Conservation (phyloP, 2,797 vertebrate species). For the Alauda arvensis region DNA sequence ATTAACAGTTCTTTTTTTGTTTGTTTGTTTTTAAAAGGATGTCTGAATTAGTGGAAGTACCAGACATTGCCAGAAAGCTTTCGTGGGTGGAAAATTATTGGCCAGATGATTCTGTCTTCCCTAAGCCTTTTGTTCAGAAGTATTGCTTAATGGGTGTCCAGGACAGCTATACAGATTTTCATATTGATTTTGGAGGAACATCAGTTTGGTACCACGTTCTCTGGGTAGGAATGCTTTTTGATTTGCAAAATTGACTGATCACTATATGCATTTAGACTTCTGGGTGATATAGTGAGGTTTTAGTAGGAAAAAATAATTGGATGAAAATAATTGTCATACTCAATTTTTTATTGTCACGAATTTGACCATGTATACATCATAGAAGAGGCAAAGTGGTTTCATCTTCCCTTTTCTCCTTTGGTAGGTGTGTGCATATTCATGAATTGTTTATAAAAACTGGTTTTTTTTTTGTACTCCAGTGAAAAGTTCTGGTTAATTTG, state of each 20-base stretch:
- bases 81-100: constrained; percentile 99
- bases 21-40: constrained; percentile 78
- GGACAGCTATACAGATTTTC: constrained; percentile 97
- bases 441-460: not conserved
- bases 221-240: constrained; percentile 82
- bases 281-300: not conserved
- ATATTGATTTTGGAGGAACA: constrained; percentile 98
- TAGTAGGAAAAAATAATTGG: not conserved
- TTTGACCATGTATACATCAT: not conserved
- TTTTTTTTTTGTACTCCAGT: not conserved
- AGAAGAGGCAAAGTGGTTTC: not conserved
- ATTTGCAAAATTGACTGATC: not conserved
- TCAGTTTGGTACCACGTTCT: constrained; percentile 99
- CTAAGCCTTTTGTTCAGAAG: constrained; percentile 98
- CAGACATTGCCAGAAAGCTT: constrained; percentile 94
- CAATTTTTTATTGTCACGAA: not conserved
- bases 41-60: constrained; percentile 93
- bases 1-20: constrained; percentile 25
- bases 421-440: not conserved
- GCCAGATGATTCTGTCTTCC: constrained; percentile 97
- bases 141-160: constrained; percentile 98
- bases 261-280: not conserved
- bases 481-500: not conserved
- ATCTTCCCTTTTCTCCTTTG: not conserved
- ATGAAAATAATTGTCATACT: not conserved